These are phyloP conservation scores for Sternarchorhynchus goeldii DNA, from an alignment of 2,797 vertebrate genomes.

Conservation along the genomic window DNA sequence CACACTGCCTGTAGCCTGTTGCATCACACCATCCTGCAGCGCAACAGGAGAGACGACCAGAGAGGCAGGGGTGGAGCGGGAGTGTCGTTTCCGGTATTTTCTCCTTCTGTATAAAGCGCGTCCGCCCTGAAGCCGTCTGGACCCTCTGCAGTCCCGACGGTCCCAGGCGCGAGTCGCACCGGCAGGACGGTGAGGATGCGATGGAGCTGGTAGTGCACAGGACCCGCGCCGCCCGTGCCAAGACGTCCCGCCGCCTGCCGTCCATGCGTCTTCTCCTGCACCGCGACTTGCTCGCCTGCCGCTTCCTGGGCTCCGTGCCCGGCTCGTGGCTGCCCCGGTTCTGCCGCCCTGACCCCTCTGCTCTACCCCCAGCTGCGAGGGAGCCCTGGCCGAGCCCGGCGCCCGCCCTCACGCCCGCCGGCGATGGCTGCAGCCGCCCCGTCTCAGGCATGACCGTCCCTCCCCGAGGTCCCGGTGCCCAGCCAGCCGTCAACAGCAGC, in stretches of 20 bases:
- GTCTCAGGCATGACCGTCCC: conserved; percentile 89
- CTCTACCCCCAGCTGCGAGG: conserved; percentile 76
- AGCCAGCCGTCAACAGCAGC: conserved; percentile 64
- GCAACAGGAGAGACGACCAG: conserved; percentile 1
- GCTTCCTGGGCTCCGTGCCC: conserved; percentile 74
- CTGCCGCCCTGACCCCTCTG: conserved; percentile 47
- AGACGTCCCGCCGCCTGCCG: conserved; percentile 30
- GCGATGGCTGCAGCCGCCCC: conserved; percentile 80
- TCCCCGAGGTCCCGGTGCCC: conserved; percentile 76
- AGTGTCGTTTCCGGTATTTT: conserved; percentile 58
- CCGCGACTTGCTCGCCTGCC: conserved; percentile 79
- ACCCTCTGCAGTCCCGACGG: not conserved
- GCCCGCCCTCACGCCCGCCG: conserved; percentile 58
- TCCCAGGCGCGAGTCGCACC: not conserved
- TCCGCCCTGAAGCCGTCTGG: not conserved
- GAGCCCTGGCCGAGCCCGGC: conserved; percentile 68
- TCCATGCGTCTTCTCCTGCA: conserved; percentile 71
- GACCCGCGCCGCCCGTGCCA: conserved; percentile 1
- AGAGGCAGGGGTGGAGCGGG: conserved; percentile 28
- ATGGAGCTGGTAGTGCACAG: conserved; percentile 60
- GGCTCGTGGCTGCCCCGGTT: conserved; percentile 69
- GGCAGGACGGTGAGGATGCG: not conserved
- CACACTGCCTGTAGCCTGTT: not conserved
- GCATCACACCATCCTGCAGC: not conserved
- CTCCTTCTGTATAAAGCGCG: conserved; percentile 56